Conservation (phyloP, 2,888 invertebrate species). For the Acronicta aceris region DNA sequence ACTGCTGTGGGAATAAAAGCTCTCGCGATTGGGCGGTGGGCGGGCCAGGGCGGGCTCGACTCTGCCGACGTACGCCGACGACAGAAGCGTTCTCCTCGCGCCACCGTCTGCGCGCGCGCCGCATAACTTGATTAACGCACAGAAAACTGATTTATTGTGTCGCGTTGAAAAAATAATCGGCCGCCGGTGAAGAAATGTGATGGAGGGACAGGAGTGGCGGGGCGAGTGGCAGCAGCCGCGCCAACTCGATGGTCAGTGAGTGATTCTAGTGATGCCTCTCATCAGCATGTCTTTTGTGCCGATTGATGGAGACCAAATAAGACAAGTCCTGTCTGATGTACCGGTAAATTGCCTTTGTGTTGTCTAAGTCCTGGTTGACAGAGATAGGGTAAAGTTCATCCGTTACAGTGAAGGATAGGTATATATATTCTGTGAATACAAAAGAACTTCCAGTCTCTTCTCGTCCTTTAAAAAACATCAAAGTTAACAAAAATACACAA, state of each 20-base stretch:
- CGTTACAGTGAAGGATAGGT: conserved; percentile 36
- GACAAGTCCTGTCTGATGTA: conserved; percentile 32
- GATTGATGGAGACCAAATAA: conserved; percentile 42
- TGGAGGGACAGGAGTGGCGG: conserved; percentile 88
- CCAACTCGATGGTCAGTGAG: conserved; percentile 84
- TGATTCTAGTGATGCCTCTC: conserved; percentile 60
- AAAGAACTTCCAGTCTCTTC: not conserved
- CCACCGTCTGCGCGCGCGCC: conserved; percentile 79
- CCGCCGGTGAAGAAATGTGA: conserved; percentile 80
- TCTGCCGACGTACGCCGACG: conserved; percentile 91
- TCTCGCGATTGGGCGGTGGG: conserved; percentile 76
- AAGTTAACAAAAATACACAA: not conserved
- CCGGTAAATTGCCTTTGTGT: conserved; percentile 39
- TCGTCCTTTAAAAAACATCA: not conserved
- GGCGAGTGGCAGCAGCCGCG: conserved; percentile 84
- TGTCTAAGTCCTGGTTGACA: conserved; percentile 32
- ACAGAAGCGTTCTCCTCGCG: conserved; percentile 91
- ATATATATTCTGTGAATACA: conserved; percentile 14
- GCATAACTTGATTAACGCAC: conserved; percentile 78
- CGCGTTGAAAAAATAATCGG: conserved; percentile 88
- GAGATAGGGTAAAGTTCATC: conserved; percentile 32
- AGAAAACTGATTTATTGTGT: conserved; percentile 88
- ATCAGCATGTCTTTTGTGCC: conserved; percentile 51
- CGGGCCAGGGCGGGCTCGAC: conserved; percentile 66
- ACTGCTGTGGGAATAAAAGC: conserved; percentile 57